Conservation (phyloP, 1,140 invertebrate genomes). For the Drosophila willistoni region DNA sequence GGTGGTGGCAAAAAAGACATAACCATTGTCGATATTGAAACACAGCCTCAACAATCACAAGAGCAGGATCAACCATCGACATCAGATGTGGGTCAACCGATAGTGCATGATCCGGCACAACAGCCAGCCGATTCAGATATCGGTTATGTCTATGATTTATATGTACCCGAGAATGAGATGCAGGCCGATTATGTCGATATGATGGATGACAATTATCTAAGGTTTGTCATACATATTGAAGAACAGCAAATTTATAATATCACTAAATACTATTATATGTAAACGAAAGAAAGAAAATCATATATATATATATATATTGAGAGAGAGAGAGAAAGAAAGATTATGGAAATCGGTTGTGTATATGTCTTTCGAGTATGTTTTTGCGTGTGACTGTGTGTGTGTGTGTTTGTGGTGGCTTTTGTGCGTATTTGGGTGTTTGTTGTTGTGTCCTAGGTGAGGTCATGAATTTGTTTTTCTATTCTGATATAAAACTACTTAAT, state of each 20-base stretch:
- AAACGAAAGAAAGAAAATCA: slow-evolving; percentile 23
- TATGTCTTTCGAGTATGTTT: slow-evolving; percentile 14
- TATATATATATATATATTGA: neutral
- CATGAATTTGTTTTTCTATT: slow-evolving; percentile 5
- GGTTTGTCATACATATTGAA: slow-evolving; percentile 81
- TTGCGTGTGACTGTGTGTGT: slow-evolving; percentile 27
- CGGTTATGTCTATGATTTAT: slow-evolving; percentile 81
- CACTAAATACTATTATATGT: slow-evolving; percentile 71
- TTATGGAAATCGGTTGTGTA: slow-evolving; percentile 15
- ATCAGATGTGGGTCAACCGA: slow-evolving; percentile 1
- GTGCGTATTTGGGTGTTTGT: slow-evolving; percentile 20
- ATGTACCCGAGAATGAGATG: slow-evolving; percentile 76
- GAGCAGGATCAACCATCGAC: neutral
- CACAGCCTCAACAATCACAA: slow-evolving; percentile 37
- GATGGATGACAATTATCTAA: slow-evolving; percentile 82
- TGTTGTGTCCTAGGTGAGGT: slow-evolving; percentile 36
- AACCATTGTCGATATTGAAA: slow-evolving; percentile 68
- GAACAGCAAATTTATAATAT: slow-evolving; percentile 72
- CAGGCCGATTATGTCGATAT: slow-evolving; percentile 75
- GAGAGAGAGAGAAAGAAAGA: slow-evolving; percentile 6
- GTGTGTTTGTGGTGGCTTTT: slow-evolving; percentile 4
- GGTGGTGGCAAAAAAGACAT: slow-evolving; percentile 33
- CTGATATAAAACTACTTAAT: slow-evolving; percentile 15
- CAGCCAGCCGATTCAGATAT: slow-evolving; percentile 74
- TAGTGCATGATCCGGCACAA: slow-evolving; percentile 18